Evolutionary conservation across 2,888 invertebrate species (phyloP).

Genomic region (Halictus ligatus): DNA sequence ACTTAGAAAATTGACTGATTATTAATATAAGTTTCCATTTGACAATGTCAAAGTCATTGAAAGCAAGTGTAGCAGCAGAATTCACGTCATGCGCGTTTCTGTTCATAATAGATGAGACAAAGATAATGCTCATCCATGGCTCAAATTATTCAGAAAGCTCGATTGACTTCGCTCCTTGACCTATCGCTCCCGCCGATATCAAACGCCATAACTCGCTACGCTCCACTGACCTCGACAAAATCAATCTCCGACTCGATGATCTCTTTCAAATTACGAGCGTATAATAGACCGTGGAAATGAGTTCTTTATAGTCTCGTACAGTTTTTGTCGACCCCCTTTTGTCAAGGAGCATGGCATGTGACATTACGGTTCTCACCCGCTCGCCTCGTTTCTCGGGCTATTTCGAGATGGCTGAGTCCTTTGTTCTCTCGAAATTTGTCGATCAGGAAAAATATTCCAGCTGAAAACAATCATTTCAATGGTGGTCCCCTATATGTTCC

Average conservation of each 20-base stretch:
- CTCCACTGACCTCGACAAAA: slow-evolving; percentile 46
- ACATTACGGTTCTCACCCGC: background rate
- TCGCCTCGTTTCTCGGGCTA: background rate
- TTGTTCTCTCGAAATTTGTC: background rate
- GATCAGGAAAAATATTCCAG: background rate
- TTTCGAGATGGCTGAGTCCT: background rate
- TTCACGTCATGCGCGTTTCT: background rate
- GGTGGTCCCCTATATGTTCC: no score
- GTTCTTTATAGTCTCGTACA: background rate
- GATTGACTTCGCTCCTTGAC: slow-evolving; percentile 64
- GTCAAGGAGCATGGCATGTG: no score
- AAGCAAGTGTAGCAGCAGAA: background rate
- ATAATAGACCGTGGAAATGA: slow-evolving; percentile 43
- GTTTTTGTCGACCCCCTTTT: slow-evolving; percentile 3
- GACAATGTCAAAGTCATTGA: background rate
- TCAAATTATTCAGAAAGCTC: slow-evolving; percentile 44
- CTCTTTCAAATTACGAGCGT: slow-evolving; percentile 34
- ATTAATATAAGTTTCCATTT: background rate
- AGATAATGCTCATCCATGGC: slow-evolving; percentile 12
- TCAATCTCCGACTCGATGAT: slow-evolving; percentile 47
- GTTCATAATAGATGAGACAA: slow-evolving; percentile 25
- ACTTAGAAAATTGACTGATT: background rate
- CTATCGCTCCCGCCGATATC: slow-evolving; percentile 63
- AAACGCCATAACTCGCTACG: slow-evolving; percentile 63
- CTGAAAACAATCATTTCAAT: background rate